A percentile compares a stretch with the other conserved stretches of the same genome.
These are phyloP conservation scores for Platanista minor DNA, from an alignment of 2,113 vertebrate species.

Conservation along the genomic window DNA sequence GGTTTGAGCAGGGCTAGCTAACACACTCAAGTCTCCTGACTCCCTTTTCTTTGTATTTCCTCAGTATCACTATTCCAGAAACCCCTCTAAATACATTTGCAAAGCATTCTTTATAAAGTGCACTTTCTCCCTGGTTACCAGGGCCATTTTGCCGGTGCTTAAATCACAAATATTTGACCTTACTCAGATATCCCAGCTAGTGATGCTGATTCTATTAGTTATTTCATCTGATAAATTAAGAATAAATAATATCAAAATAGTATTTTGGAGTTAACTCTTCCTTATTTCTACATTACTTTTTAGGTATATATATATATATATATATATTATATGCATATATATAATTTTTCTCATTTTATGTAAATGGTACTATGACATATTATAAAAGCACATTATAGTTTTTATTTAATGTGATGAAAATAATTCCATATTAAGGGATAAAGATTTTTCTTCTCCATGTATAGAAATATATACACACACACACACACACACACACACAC, in stretches of 20 bases:
- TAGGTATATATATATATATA: neutral
- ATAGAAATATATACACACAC: neutral
- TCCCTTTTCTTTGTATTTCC: neutral
- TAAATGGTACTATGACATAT: neutral
- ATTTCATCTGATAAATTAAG: neutral
- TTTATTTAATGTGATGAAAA: slow-evolving; percentile 1
- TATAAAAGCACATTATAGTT: neutral
- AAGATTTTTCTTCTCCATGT: neutral
- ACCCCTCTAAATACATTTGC: neutral
- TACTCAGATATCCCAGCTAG: neutral
- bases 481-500: too few species aligned
- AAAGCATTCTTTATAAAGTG: neutral
- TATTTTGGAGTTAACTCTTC: neutral
- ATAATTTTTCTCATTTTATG: neutral
- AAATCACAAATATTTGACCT: slow-evolving; percentile 7
- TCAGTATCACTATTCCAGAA: neutral
- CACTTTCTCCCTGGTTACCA: neutral
- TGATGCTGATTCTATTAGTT: neutral
- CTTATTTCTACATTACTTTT: neutral
- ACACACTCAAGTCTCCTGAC: neutral
- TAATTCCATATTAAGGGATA: neutral
- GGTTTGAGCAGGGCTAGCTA: neutral
- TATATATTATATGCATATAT: neutral
- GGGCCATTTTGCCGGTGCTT: neutral
- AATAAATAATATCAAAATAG: neutral